Base-by-base conservation (phyloP, 2,113 vertebrate genomes). In the Sturnus vulgaris region DNA sequence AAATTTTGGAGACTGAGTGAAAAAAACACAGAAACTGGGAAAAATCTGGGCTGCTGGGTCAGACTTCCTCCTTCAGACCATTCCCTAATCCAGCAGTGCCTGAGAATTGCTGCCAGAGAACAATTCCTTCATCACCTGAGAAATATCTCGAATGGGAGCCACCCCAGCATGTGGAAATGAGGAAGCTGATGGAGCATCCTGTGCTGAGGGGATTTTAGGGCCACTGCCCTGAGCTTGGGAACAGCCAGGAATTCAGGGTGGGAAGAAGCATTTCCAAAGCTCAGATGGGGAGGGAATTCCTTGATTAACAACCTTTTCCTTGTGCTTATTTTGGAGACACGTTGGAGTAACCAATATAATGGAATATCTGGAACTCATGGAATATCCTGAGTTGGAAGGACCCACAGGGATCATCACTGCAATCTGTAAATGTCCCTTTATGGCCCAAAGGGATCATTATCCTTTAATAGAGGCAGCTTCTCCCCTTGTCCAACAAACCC, bases 311-410 rank as follows among this genome's bases (percentile, higher is more conserved):
- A 14, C 3, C 5, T 28, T 82, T 47, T 28, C 25, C 12, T 22
- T 12, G 1, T 10, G 25, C 12, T 57, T 42, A 11, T 39, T 66
- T 50, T 60, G 24, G 39, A 71, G 39, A 53, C 6, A 9, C 0
- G 0, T 60, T 37, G 37, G n/a, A 79, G 14, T 21, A 60, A 10
- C 7, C 40, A 33, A 2, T 21, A 25, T 2, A 15, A 33, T 15
- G 31, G 27, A 50, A 52, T 11, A 18, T 0, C 25, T 27, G 49
- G 5, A 5, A 15, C 27, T 19, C 5, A 6, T 5, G 33, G 69
- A 52, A 66, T 30, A 30, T 14, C 60, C 77, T 33, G 37, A 17
- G 19, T 1, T 52, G 39, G 39, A 52, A 46, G 68, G 13, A 30
- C 13, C 65, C 65, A 35, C 24, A 20, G 8, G 12, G 60, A 66